Evolutionary conservation across 92 coral and sea anemone genomes (phyloP), one percentile per base, ranked within the genome.

Genomic region (Anthopleura xanthogrammica): DNA sequence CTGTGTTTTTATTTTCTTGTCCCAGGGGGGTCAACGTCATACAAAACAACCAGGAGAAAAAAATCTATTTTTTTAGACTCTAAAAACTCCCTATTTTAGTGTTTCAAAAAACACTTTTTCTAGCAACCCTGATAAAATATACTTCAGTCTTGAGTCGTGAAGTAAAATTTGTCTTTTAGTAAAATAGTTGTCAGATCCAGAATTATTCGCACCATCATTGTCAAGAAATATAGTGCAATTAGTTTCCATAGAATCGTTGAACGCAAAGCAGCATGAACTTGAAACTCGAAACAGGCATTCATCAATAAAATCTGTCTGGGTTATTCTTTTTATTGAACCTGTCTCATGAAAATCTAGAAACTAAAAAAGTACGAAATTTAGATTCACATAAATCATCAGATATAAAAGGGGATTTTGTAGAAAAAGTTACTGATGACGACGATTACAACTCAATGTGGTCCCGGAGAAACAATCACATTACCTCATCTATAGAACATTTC

Each of bases 21-120:
- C 74, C 41, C 74, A 68, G 74, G 74, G 74, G 74, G 74, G 42
- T 68, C 46, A 23, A 8, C 42, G 42, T 36, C 74, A 68, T 29
- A 9, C 43, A 24, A 68, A 68, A 68, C 42, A 24, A 36, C 43
- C 12, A 68, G 41, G 14, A 4, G 11, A 68, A 29, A 68, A 68
- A 14, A 68, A 8, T 68, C 36, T 9, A 24, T 6, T 36, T 36
- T 68, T 54, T 36, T 68, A 29, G 42, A 68, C 29, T 68, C 24
- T 9, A 64, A 2, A n/a, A 20, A 7, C 17, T 23, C 29, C 10
- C 5, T 64, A 22, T 64, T 10, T 13, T 68, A 22, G 41, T 36
- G 42, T 68, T 68, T 11, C 16, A 12, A 29, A 68, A 29, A 11
- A 54, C 17, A 5, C 9, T 46, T 54, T 54, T 54, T 7, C 58